Base-by-base conservation (phyloP, 1,140 invertebrate genomes). In the Lethocerus indicus region DNA sequence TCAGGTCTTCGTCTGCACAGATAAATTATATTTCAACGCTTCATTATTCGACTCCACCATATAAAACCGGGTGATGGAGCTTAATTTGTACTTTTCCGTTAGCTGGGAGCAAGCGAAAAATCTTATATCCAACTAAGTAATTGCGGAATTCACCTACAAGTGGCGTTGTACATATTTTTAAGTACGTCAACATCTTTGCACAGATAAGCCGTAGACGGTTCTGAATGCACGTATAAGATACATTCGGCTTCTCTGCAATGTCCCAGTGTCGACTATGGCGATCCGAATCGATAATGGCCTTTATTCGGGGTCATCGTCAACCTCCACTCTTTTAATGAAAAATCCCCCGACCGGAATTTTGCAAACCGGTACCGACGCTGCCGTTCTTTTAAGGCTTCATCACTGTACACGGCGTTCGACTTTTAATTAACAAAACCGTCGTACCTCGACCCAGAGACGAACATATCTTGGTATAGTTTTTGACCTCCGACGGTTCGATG, bases 401-500 rank as follows among this genome's bases (percentile, higher is more conserved):
- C 6, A 40, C 6, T n/a, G 14, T 28, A 48, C 49, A 57, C 57
- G 53, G 41, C 20, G 40, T 47, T 23, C 45, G 43, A 44, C 42
- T 48, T 49, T 36, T 51, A 35, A 14, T 39, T 16, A 32, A 29
- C 48, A 21, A 41, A 50, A 35, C 29, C 55, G 67, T 68, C 70
- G 88, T 36, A 49, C 87, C 79, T 68, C 82, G 81, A 51, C 81
- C 79, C 2, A 97, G 68, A 0, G 84, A 89, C 53, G 74, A 73
- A 54, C 87, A 85, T 2, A 97, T 68, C 61, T 83, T 87, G 0
- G 75, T 67, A 59, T 95, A 98, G 43, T 74, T 71, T 35, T 73
- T 73, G 2, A 83, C 72, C 63, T 98, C 94, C 3, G 75, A 71
- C 0, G 90, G 86, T 57, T 93, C 89, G 65, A 97, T 83, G 44